These are phyloP conservation scores for Pristionchus fissidentatus DNA, from an alignment of 2,888 invertebrate genomes.

Conservation along the genomic window DNA sequence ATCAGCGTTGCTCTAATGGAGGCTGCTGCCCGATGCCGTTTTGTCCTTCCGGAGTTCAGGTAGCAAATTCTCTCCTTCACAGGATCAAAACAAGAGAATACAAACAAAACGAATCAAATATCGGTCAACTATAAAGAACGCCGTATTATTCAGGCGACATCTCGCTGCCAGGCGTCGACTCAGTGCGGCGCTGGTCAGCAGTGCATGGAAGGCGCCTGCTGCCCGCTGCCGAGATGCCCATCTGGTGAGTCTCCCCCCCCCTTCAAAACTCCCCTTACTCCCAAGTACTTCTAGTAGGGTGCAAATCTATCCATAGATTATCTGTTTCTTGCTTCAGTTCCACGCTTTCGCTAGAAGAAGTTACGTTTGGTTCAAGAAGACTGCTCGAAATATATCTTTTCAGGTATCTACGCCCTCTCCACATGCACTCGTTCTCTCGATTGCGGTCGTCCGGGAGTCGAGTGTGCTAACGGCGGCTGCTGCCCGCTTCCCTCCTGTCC, in stretches of 20 bases:
- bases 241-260: slow-evolving; percentile 60
- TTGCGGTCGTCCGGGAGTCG: slow-evolving; percentile 66
- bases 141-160: slow-evolving; percentile 56
- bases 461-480: slow-evolving; percentile 60
- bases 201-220: slow-evolving; percentile 70
- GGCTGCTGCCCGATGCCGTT: slow-evolving; percentile 73
- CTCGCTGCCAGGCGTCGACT: slow-evolving; percentile 55
- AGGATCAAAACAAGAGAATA: too few relatives aligned
- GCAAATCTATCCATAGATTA: too few relatives aligned
- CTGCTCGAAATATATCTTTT: background rate
- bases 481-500: slow-evolving; percentile 71
- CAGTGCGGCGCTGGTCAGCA: slow-evolving; percentile 60
- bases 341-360: too few relatives aligned
- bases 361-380: too few relatives aligned
- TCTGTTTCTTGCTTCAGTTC: too few relatives aligned
- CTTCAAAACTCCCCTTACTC: background rate
- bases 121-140: too few relatives aligned
- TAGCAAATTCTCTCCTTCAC: too few relatives aligned
- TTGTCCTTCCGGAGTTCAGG: slow-evolving; percentile 72
- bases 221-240: slow-evolving; percentile 70
- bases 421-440: slow-evolving; percentile 64
- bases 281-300: background rate
- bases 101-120: background rate
- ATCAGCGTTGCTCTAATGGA: slow-evolving; percentile 72
- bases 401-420: slow-evolving; percentile 42